A percentile compares a stretch with the other conserved stretches of the same genome.
These are phyloP conservation scores for Mya arenaria DNA, from an alignment of 1,140 invertebrate genomes.

Conservation along the genomic window DNA sequence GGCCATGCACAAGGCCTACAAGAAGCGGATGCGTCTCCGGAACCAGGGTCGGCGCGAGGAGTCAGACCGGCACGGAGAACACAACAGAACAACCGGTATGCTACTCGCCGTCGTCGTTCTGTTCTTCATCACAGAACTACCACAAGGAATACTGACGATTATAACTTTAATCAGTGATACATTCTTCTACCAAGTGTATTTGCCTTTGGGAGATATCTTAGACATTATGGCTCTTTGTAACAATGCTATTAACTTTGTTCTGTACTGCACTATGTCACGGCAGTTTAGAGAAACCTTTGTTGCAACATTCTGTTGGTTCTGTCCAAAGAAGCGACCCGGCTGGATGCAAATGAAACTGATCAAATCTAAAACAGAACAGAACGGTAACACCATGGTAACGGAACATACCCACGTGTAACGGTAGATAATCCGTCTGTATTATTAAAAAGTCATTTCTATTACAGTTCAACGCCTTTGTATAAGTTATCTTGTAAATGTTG, in stretches of 20 bases:
- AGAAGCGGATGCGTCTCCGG: constrained; percentile 76
- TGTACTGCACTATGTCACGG: constrained; percentile 96
- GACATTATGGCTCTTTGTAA: constrained; percentile 95
- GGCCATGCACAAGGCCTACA: constrained; percentile 81
- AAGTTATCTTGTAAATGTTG: too few species aligned
- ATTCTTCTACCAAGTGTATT: constrained; percentile 79
- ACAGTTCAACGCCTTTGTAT: too few species aligned
- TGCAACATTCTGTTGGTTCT: constrained; percentile 66
- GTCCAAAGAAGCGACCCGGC: too few species aligned
- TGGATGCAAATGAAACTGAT: too few species aligned
- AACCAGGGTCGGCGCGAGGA: constrained; percentile 74
- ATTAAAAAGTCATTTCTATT: too few species aligned
- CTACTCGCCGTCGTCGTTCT: constrained; percentile 92
- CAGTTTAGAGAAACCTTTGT: constrained; percentile 94
- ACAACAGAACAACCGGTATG: constrained; percentile 95
- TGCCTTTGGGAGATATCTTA: constrained; percentile 91
- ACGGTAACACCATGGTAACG: too few species aligned
- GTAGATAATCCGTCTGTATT: too few species aligned
- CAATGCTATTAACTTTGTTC: constrained; percentile 94
- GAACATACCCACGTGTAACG: too few species aligned
- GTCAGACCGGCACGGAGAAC: constrained; percentile 82
- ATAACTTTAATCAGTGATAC: constrained; percentile 71
- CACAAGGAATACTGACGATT: constrained; percentile 83
- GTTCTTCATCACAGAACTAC: constrained; percentile 93
- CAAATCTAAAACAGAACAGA: too few species aligned